Conservation (phyloP, 1,140 invertebrate genomes). For the Ladona fulva region DNA sequence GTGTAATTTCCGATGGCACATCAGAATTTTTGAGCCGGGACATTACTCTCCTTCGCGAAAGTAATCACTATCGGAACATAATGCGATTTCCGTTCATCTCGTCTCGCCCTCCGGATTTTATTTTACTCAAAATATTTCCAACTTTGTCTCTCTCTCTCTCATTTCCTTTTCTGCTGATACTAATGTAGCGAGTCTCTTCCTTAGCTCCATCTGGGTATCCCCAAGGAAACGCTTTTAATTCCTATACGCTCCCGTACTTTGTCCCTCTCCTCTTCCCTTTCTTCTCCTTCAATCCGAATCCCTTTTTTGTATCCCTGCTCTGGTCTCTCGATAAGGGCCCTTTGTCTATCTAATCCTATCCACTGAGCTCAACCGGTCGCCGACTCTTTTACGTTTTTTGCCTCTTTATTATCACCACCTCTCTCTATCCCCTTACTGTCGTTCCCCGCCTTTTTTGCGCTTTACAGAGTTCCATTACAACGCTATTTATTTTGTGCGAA, state of each 20-base stretch:
- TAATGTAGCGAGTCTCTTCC: too few relatives aligned
- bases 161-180: background rate
- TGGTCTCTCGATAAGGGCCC: background rate
- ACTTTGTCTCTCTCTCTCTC: too few relatives aligned
- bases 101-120: background rate
- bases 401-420: too few relatives aligned
- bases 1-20: background rate
- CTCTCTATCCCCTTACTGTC: too few relatives aligned
- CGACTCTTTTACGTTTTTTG: too few relatives aligned
- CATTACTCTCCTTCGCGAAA: background rate
- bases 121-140: too few relatives aligned
- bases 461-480: too few relatives aligned
- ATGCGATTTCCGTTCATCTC: background rate
- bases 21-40: background rate
- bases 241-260: background rate
- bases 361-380: too few relatives aligned
- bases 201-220: background rate
- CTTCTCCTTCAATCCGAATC: background rate
- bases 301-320: background rate
- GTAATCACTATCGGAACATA: background rate
- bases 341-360: too few relatives aligned
- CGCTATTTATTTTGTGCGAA: too few relatives aligned
- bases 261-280: background rate
- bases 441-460: too few relatives aligned
- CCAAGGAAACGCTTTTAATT: too few relatives aligned